phyloP scores from a whole-genome alignment of 1,140 invertebrate species.

The Diabrotica undecimpunctata region DNA sequence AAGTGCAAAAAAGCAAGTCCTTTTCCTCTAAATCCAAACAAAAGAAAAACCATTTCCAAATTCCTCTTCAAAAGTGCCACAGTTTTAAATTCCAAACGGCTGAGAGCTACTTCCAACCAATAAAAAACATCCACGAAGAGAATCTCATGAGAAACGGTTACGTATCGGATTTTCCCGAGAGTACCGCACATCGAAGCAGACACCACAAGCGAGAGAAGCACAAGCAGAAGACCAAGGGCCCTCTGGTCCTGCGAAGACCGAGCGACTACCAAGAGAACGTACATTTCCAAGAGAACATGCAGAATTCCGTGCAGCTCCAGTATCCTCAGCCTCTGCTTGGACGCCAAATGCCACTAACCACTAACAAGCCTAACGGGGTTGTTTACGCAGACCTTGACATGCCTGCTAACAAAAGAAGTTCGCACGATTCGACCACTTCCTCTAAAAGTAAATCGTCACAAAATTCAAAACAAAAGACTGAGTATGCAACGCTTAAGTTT shows the following conservation, averaged over 20 bases:
- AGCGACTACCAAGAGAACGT: slow-evolving; percentile 42
- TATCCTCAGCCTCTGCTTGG: slow-evolving; percentile 44
- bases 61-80: slow-evolving; percentile 64
- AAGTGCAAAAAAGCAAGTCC: slow-evolving; percentile 43
- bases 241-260: slow-evolving; percentile 36
- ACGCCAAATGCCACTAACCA: slow-evolving; percentile 17
- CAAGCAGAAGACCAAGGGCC: slow-evolving; percentile 44
- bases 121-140: slow-evolving; percentile 55
- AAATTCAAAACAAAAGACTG: slow-evolving; percentile 52
- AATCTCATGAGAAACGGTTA: slow-evolving; percentile 52
- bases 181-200: slow-evolving; percentile 24
- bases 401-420: slow-evolving; percentile 34
- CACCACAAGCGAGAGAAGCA: slow-evolving; percentile 37
- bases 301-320: slow-evolving; percentile 44
- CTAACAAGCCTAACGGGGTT: slow-evolving; percentile 40
- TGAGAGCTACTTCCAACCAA: slow-evolving; percentile 60
- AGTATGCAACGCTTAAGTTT: slow-evolving; percentile 74
- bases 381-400: slow-evolving; percentile 48
- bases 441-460: slow-evolving; percentile 27
- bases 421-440: slow-evolving; percentile 23
- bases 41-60: slow-evolving; percentile 57
- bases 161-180: slow-evolving; percentile 42
- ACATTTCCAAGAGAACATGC: slow-evolving; percentile 44
- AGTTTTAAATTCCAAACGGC: slow-evolving; percentile 66
- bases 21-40: slow-evolving; percentile 45